A percentile compares a stretch with the other conserved stretches of the same genome.
These are phyloP conservation scores for Apis mellifera DNA, from an alignment of 1,140 invertebrate species.

Conservation along the genomic window Amel_HAv3.1 CM009942.2:6200501-6201000, in stretches of 20 bases:
- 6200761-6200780: too few relatives aligned
- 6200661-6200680: not conserved
- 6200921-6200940: not conserved
- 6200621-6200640: not conserved
- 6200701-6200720: not conserved
- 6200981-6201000: too few relatives aligned
- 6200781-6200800: not conserved
- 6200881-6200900: not conserved
- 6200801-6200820: not conserved
- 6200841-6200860: not conserved
- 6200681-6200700: not conserved
- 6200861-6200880: not conserved
- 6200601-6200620: too few relatives aligned
- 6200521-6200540: conserved; percentile 13
- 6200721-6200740: not conserved
- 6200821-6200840: not conserved
- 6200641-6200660: not conserved
- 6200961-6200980: too few relatives aligned
- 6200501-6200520: conserved; percentile 26
- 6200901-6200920: not conserved
- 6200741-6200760: not conserved
- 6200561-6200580: conserved; percentile 37
- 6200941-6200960: too few relatives aligned
- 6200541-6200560: conserved; percentile 39
- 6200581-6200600: conserved; percentile 27